Percentiles rank a stretch among this genome's conserved stretches.
Evolutionary conservation across 2,888 invertebrate species (phyloP).

Genomic region (Phymatocera aterrima): DNA sequence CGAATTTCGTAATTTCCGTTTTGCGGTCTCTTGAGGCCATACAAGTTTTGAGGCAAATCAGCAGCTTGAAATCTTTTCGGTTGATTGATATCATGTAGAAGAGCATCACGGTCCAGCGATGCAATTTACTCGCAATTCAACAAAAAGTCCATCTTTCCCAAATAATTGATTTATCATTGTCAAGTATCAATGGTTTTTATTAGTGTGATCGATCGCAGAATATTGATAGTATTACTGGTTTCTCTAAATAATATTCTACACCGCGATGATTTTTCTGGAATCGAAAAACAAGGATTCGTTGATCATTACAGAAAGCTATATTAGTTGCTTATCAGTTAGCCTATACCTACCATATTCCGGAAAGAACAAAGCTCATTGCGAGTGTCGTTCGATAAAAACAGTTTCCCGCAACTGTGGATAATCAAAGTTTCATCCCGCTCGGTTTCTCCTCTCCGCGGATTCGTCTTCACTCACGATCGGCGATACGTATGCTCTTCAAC

Average conservation of each 20-base stretch:
- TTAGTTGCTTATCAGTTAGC: conserved; percentile 32
- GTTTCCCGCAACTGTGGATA: conserved; percentile 1
- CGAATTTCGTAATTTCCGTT: neutral
- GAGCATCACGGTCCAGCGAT: too few species aligned
- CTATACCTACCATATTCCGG: neutral
- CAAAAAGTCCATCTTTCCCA: too few species aligned
- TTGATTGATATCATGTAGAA: neutral
- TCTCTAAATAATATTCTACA: too few species aligned
- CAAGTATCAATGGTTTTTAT: too few species aligned
- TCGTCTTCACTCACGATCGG: conserved; percentile 19
- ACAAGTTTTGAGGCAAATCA: neutral
- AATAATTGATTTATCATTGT: too few species aligned
- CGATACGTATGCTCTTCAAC: neutral
- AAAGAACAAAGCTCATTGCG: neutral
- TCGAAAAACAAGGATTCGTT: too few species aligned
- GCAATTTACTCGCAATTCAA: too few species aligned
- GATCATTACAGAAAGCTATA: conserved; percentile 6
- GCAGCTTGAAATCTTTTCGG: neutral
- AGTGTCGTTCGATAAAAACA: conserved; percentile 23
- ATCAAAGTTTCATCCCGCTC: conserved; percentile 27
- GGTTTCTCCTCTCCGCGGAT: neutral
- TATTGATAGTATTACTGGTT: too few species aligned
- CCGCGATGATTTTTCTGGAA: too few species aligned
- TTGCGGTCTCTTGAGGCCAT: neutral
- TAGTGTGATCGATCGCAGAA: too few species aligned